Percentiles rank a stretch among this genome's conserved stretches.
phyloP scores from a whole-genome alignment of 2,888 invertebrate species.

The Ormyrus rosae region DNA sequence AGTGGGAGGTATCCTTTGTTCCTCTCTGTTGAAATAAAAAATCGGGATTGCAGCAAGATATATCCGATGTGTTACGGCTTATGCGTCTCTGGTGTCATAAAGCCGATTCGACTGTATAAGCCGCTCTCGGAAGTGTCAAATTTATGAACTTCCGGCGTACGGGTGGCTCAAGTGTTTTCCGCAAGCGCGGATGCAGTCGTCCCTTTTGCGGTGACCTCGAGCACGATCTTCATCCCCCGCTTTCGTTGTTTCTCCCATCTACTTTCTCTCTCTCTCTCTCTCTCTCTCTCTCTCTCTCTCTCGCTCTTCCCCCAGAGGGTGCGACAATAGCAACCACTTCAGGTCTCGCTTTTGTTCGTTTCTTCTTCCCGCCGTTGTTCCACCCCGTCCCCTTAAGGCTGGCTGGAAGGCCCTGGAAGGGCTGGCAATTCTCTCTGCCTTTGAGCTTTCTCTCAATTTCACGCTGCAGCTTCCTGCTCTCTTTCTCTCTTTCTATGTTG shows the following conservation, averaged over 20 bases:
- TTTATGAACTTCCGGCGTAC: slow-evolving; percentile 53
- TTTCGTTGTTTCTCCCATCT: neutral
- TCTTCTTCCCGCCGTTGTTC: slow-evolving; percentile 7
- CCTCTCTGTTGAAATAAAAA: too few species aligned
- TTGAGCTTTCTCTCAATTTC: slow-evolving; percentile 51
- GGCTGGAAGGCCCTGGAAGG: neutral
- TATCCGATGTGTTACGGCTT: neutral
- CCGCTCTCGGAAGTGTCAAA: slow-evolving; percentile 58
- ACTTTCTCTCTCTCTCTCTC: slow-evolving; percentile 48
- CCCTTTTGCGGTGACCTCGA: slow-evolving; percentile 46
- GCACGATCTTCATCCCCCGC: slow-evolving; percentile 36
- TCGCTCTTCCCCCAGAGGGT: slow-evolving; percentile 30
- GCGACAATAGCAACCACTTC: slow-evolving; percentile 53
- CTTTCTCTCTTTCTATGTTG: neutral
- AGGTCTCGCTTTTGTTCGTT: slow-evolving; percentile 52
- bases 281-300: slow-evolving; percentile 44
- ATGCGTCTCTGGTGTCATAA: neutral
- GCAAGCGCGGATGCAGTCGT: slow-evolving; percentile 40
- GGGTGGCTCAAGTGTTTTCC: slow-evolving; percentile 44
- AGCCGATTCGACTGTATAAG: slow-evolving; percentile 22
- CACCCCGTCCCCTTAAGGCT: too few species aligned
- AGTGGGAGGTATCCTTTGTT: too few species aligned
- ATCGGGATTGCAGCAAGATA: neutral
- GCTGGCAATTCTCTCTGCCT: slow-evolving; percentile 22
- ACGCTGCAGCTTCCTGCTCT: slow-evolving; percentile 45